A percentile compares a stretch with the other conserved stretches of the same genome.
Evolutionary conservation across 2,888 invertebrate genomes (phyloP).

Genomic region (Brenthis hecate): DNA sequence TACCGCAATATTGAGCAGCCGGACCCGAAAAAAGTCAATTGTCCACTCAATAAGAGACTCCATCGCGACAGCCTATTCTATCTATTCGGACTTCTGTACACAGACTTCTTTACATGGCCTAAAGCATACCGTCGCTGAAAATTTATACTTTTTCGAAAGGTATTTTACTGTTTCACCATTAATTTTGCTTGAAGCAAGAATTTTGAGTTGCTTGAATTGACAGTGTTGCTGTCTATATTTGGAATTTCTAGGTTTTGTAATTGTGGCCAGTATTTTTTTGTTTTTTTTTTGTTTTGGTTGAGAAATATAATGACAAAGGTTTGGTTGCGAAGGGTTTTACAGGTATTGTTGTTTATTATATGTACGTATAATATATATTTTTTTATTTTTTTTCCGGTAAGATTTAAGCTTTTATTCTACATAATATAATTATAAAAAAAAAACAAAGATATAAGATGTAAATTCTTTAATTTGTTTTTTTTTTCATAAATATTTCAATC

Average conservation of each 20-base stretch:
- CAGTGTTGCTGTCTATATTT: constrained; percentile 10
- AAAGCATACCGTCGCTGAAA: constrained; percentile 70
- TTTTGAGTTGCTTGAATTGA: constrained; percentile 8
- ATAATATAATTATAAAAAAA: too few relatives aligned
- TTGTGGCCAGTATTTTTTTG: constrained; percentile 6
- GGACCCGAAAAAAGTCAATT: constrained; percentile 57
- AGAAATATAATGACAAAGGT: background rate
- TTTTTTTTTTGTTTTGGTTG: background rate
- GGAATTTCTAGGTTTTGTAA: background rate
- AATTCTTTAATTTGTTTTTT: too few relatives aligned
- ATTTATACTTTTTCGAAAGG: constrained; percentile 71
- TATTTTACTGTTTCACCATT: constrained; percentile 37
- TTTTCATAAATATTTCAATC: too few relatives aligned
- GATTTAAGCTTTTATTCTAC: too few relatives aligned
- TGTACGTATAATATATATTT: too few relatives aligned
- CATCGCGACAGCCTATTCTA: constrained; percentile 49
- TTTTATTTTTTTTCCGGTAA: too few relatives aligned
- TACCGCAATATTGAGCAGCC: constrained; percentile 65
- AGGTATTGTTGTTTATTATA: background rate
- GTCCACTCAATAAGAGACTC: constrained; percentile 50
- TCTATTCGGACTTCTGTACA: constrained; percentile 66
- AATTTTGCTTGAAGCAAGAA: background rate
- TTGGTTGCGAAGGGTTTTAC: background rate
- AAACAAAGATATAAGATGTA: too few relatives aligned
- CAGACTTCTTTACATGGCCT: constrained; percentile 74